These are phyloP conservation scores for Tangara arthus DNA, from an alignment of 2,797 vertebrate species.

Conservation along the genomic window DNA sequence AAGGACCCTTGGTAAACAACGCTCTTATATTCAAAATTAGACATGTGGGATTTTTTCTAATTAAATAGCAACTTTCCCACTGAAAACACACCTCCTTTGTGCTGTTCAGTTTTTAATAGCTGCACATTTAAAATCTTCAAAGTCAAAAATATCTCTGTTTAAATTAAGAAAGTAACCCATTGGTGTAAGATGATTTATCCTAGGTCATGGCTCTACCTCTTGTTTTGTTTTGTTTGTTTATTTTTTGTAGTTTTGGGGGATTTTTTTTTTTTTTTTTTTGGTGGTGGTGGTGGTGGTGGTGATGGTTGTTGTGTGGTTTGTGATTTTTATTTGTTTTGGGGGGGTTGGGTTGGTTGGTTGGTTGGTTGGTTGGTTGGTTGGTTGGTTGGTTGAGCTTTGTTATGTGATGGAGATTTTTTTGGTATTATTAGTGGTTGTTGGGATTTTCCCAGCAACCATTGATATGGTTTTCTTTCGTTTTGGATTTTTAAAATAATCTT, in stretches of 20 bases:
- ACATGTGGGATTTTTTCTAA: neutral
- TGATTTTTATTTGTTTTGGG: neutral
- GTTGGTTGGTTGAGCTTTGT: neutral
- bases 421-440: accelerated
- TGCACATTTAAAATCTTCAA: neutral
- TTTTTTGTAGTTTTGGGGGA: neutral
- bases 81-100: neutral
- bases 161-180: neutral
- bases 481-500: neutral
- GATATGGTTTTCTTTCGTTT: neutral
- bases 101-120: neutral
- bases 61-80: neutral
- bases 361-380: too few species aligned
- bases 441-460: neutral
- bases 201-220: neutral
- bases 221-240: neutral
- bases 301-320: neutral
- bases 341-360: neutral
- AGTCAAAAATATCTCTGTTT: neutral
- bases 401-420: neutral
- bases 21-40: neutral
- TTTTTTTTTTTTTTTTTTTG: neutral
- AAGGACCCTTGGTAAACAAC: neutral
- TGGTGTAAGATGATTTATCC: neutral
- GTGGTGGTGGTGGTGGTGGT: too few species aligned